Conservation (phyloP, 1,140 invertebrate species). For the Cherax quadricarinatus region DNA sequence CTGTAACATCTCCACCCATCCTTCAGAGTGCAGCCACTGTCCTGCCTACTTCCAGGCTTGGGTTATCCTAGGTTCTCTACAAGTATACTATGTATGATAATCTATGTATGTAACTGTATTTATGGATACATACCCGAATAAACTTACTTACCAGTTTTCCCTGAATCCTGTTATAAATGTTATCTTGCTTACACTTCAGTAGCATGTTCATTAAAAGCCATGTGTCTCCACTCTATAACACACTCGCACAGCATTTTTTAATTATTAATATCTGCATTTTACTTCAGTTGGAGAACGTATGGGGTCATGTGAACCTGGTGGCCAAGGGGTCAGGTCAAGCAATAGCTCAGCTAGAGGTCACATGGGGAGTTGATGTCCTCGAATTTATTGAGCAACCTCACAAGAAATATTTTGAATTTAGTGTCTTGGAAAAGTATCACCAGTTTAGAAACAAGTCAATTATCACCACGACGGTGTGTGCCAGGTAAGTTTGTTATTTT, state of each 20-base stretch:
- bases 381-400: conserved; percentile 78
- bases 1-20: too few relatives aligned
- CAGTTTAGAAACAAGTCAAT: conserved; percentile 80
- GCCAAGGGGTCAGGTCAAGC: conserved; percentile 81
- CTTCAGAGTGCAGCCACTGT: too few relatives aligned
- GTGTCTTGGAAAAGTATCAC: conserved; percentile 77
- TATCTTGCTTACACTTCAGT: too few relatives aligned
- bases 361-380: conserved; percentile 81
- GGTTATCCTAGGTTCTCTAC: too few relatives aligned
- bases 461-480: conserved; percentile 78
- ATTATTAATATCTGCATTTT: background rate
- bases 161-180: too few relatives aligned
- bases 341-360: conserved; percentile 80
- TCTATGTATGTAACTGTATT: too few relatives aligned
- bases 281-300: conserved; percentile 77
- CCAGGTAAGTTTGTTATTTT: conserved; percentile 73
- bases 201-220: too few relatives aligned
- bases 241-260: background rate
- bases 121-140: too few relatives aligned
- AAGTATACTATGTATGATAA: too few relatives aligned
- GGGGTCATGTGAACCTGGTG: conserved; percentile 80
- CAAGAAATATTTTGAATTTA: conserved; percentile 78
- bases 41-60: too few relatives aligned
- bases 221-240: too few relatives aligned
- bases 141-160: too few relatives aligned